These are phyloP conservation scores for Nesoenas mayeri DNA, from an alignment of 2,113 vertebrate genomes.

Conservation along the genomic window DNA sequence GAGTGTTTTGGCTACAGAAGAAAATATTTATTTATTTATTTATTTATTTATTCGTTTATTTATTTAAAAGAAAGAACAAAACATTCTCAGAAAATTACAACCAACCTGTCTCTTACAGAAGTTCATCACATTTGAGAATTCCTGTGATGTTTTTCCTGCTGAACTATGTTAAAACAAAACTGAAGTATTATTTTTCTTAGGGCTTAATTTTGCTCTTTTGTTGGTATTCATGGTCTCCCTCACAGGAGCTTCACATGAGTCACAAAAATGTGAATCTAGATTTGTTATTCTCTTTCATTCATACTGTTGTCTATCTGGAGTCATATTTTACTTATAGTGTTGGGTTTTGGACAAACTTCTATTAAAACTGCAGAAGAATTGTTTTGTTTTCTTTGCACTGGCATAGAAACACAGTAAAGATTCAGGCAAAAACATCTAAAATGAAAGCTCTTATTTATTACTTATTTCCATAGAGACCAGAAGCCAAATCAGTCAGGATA, in stretches of 20 bases:
- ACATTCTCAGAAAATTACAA: neutral
- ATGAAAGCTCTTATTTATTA: neutral
- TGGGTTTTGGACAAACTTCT: neutral
- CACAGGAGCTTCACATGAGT: neutral
- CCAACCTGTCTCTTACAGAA: neutral
- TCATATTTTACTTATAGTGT: neutral
- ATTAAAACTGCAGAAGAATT: neutral
- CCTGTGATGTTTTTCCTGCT: neutral
- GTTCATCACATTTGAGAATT: neutral
- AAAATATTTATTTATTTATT: neutral
- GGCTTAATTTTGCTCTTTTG: neutral
- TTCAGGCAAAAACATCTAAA: neutral
- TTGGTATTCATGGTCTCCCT: neutral
- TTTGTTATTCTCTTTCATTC: neutral
- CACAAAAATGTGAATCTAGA: neutral
- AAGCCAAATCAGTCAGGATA: neutral
- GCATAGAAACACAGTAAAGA: neutral
- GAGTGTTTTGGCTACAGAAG: neutral
- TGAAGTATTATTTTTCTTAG: neutral
- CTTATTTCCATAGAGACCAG: neutral
- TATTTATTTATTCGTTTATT: neutral
- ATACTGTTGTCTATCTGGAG: neutral
- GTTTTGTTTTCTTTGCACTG: neutral
- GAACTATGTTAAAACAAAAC: neutral
- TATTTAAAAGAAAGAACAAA: neutral